Base-by-base conservation (phyloP, 2,888 invertebrate species). In the Macrophya alboannulata region DNA sequence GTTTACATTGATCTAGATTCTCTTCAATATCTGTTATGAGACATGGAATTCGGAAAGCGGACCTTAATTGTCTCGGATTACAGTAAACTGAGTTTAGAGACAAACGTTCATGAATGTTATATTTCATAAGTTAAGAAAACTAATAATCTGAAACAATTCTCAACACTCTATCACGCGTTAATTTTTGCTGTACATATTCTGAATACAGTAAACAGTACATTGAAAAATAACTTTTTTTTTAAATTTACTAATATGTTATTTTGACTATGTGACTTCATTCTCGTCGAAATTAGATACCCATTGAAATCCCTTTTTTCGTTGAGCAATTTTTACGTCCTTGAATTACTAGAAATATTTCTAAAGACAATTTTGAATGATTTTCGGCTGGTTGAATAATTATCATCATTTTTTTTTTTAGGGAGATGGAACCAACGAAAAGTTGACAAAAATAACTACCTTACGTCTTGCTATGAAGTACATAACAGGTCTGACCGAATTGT, bases 401-500 rank as follows among this genome's bases (percentile, higher is more conserved):
- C 12, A 15, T 76, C 25, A 68, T 83, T 25, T 9, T 68, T 83
- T 12, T 72, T 68, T 83, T 12, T 72, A 87, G 85, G 84, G 86
- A 25, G 86, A 87, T 77, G 88, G 95, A 91, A 94, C 97, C 65
- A 96, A 96, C 92, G 97, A 97, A 92, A 97, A 97, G 93, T 94
- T 98, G 87, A 98, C 98, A 77, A 98, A 98, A 94, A 98, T 98
- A 89, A 98, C 98, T 5, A 98, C 98, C 0, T 94, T 98, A 76
- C 95, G 97, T 55, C 94, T 98, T 87, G 98, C 98, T 40, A 97
- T 98, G 97, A 96, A 97, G 91, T 98, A 98, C 92, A 98, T 98
- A 88, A 94, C 96, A 15, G 96, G 86, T 31, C 85, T 85, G n/a
- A 82, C 82, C 12, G 85, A 85, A 82, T 55, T 85, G 37, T 55